Evolutionary conservation across 2,888 invertebrate genomes (phyloP).

Genomic region (Glaucopsyche alexis): DNA sequence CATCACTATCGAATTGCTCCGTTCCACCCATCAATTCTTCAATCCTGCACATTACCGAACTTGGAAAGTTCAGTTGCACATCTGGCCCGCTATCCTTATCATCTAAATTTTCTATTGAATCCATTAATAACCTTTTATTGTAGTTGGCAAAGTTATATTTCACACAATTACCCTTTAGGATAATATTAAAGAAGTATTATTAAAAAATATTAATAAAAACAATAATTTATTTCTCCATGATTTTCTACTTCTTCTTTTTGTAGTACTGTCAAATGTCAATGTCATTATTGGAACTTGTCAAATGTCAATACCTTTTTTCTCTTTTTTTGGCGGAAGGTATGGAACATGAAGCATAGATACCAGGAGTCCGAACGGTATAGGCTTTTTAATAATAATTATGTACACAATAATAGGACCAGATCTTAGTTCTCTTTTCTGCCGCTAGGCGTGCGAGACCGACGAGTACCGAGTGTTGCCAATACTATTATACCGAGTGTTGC

Average conservation of each 20-base stretch:
- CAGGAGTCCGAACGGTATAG: no score
- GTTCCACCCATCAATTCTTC: slow-evolving; percentile 94
- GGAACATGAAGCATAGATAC: no score
- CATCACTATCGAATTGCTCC: slow-evolving; percentile 91
- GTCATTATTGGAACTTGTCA: no score
- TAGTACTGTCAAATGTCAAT: slow-evolving; percentile 28
- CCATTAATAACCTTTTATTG: slow-evolving; percentile 51
- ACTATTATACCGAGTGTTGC: no score
- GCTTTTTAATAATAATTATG: no score
- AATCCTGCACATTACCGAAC: slow-evolving; percentile 93
- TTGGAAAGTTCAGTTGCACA: slow-evolving; percentile 84
- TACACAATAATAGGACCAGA: no score
- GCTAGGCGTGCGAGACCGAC: no score
- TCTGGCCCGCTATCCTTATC: slow-evolving; percentile 72
- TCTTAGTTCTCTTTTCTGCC: no score
- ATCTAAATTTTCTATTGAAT: slow-evolving; percentile 60
- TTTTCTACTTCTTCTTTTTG: background rate
- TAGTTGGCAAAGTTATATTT: background rate
- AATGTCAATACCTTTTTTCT: no score
- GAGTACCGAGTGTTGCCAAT: no score
- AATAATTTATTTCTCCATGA: background rate
- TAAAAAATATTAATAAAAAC: no score
- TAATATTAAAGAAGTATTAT: background rate
- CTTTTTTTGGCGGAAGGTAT: no score
- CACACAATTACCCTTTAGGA: background rate